A percentile compares a stretch with the other conserved stretches of the same genome.
Evolutionary conservation across 2,113 vertebrate species (phyloP).

Genomic region (Anhinga anhinga): DNA sequence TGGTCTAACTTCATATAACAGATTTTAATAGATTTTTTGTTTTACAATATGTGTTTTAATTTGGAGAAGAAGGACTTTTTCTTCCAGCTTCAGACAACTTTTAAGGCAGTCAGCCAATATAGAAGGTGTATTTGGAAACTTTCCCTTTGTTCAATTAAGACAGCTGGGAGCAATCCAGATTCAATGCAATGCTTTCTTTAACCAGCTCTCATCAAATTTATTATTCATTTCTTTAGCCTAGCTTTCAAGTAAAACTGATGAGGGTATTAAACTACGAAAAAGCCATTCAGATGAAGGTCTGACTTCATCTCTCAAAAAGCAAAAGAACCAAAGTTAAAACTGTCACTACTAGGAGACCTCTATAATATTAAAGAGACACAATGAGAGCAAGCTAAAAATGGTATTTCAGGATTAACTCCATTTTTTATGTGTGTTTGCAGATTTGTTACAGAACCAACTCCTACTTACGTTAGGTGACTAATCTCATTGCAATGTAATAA

Average conservation of each 20-base stretch:
- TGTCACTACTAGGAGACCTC: slow-evolving; percentile 18
- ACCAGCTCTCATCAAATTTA: slow-evolving; percentile 26
- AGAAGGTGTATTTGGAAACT: slow-evolving; percentile 48
- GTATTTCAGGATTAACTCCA: neutral
- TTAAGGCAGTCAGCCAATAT: neutral
- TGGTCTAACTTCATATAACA: neutral
- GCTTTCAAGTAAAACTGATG: slow-evolving; percentile 29
- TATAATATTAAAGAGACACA: slow-evolving; percentile 36
- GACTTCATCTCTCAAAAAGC: neutral
- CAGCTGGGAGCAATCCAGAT: slow-evolving; percentile 28
- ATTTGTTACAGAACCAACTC: slow-evolving; percentile 45
- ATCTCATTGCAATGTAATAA: slow-evolving; percentile 35
- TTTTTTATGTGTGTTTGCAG: slow-evolving; percentile 1
- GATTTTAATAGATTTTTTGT: neutral
- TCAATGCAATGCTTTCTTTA: slow-evolving; percentile 14
- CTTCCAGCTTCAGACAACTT: neutral
- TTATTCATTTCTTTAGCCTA: slow-evolving; percentile 15
- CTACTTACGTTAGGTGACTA: slow-evolving; percentile 48
- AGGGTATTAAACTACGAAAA: slow-evolving; percentile 19
- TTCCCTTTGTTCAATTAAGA: slow-evolving; percentile 60
- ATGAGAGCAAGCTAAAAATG: slow-evolving; percentile 46
- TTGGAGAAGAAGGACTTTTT: neutral
- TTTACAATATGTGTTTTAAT: neutral
- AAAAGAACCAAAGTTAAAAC: slow-evolving; percentile 26
- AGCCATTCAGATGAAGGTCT: neutral